Base-by-base conservation (phyloP, 2,888 invertebrate genomes). In the Iphiclides podalirius region DNA sequence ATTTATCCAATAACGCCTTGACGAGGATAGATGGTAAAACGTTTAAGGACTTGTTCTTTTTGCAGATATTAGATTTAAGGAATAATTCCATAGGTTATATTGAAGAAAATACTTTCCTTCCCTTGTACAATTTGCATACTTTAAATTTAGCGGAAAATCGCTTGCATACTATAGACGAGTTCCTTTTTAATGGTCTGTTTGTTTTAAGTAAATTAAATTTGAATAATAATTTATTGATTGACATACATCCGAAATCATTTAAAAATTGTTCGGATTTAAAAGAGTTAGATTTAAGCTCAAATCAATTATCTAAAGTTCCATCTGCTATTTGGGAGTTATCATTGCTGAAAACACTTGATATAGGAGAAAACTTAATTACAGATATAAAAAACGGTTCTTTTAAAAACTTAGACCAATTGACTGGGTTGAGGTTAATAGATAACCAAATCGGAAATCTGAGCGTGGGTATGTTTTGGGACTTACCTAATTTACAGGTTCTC, bases 351-450 rank as follows among this genome's bases (percentile, higher is more conserved):
- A 95, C 95, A 0, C 89, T 98, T 57, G 96, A 97, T 80, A 90
- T 98, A 62, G 97, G 96, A 33, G 96, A 97, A 82, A 98, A 98
- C 88, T 93, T 94, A 77, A 95, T 98, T 60, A 91, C 91, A 28
- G 92, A 93, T 49, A 94, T 98, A 51, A 93, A 91, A 67, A 96
- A 96, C 68, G 95, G 95, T 42, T 94, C 96, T 4, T 95, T 98
- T 72, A 92, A 91, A 70, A 95, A 96, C 77, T 89, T 98, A 58
- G 93, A 94, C 64, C 95, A 96, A 75, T 86, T 98, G 58, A 96
- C 95, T 37, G 95, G 96, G 7, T 87, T 98, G 47, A 91, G 97
- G 45, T 79, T 98, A 63, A 96, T 97, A 59, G 95, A 96, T 66
- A 98, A 98, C 79, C 93, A 94, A 71, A 95, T 95, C 60, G 95